A percentile compares a stretch with the other conserved stretches of the same genome.
Evolutionary conservation across 1,140 invertebrate genomes (phyloP).

Genomic region (Lanistes nyassanus): DNA sequence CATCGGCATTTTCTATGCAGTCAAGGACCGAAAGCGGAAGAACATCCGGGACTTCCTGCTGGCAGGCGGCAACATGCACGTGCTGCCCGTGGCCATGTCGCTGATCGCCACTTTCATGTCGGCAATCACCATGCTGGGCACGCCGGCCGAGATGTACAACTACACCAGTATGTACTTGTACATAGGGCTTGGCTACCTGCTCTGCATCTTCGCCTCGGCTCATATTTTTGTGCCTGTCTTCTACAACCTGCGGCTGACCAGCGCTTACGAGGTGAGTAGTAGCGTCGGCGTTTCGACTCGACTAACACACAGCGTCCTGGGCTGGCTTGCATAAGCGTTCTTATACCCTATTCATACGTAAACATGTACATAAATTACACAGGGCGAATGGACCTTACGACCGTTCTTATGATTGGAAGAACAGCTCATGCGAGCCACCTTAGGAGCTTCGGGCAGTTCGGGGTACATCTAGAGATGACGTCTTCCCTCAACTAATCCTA

Average conservation of each 20-base stretch:
- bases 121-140: constrained; percentile 87
- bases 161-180: constrained; percentile 54
- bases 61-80: constrained; percentile 80
- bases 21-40: constrained; percentile 85
- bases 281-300: too few relatives aligned
- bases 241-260: constrained; percentile 58
- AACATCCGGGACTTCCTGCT: constrained; percentile 81
- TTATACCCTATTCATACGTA: too few relatives aligned
- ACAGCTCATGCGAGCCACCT: too few relatives aligned
- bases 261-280: constrained; percentile 54
- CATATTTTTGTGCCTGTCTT: constrained; percentile 61
- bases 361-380: too few relatives aligned
- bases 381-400: too few relatives aligned
- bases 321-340: too few relatives aligned
- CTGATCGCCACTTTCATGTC: constrained; percentile 85
- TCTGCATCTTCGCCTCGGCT: constrained; percentile 49
- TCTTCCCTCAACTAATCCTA: too few relatives aligned
- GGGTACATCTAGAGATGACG: too few relatives aligned
- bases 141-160: constrained; percentile 55
- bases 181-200: constrained; percentile 43
- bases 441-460: too few relatives aligned
- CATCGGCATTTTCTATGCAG: constrained; percentile 83
- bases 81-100: constrained; percentile 65
- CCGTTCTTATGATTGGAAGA: too few relatives aligned
- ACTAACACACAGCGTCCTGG: too few relatives aligned